Conservation (phyloP, 30 jellyfish, hydroid and myxozoan genomes). For the Catostylus mosaicus region DNA sequence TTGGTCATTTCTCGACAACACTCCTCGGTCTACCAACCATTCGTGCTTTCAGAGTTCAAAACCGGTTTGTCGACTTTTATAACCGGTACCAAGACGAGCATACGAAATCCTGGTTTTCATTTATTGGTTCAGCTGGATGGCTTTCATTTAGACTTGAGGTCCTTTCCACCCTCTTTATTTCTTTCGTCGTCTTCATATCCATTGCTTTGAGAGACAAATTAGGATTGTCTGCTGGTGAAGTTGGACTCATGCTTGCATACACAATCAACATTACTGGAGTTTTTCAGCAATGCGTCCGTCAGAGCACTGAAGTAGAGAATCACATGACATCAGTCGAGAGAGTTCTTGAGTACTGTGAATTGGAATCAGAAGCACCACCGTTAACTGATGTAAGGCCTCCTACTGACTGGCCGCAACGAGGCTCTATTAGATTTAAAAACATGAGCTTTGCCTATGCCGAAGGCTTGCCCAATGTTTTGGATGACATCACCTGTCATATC, state of each 20-base stretch:
- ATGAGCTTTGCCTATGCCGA: constrained; percentile 76
- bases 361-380: constrained; percentile 87
- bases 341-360: constrained; percentile 79
- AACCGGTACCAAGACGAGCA: constrained; percentile 76
- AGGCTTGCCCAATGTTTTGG: constrained; percentile 78
- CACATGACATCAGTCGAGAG: constrained; percentile 96
- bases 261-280: constrained; percentile 74
- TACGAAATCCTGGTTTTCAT: constrained; percentile 83
- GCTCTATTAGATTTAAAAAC: constrained; percentile 73
- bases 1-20: constrained; percentile 95
- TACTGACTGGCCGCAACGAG: constrained; percentile 88
- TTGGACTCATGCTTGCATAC: constrained; percentile 86
- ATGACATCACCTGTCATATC: constrained; percentile 76
- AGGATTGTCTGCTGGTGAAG: constrained; percentile 76
- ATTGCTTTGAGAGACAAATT: constrained; percentile 53
- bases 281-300: constrained; percentile 85
- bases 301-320: constrained; percentile 90
- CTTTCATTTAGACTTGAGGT: constrained; percentile 77
- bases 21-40: constrained; percentile 93
- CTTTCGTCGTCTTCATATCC: constrained; percentile 65
- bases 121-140: constrained; percentile 82
- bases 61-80: constrained; percentile 64
- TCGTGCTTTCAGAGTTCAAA: constrained; percentile 91
- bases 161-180: constrained; percentile 51
- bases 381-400: constrained; percentile 77